Percentiles rank a stretch among this genome's conserved stretches.
Evolutionary conservation across 1,140 invertebrate species (phyloP).

Genomic region (Camponotus vicinus): DNA sequence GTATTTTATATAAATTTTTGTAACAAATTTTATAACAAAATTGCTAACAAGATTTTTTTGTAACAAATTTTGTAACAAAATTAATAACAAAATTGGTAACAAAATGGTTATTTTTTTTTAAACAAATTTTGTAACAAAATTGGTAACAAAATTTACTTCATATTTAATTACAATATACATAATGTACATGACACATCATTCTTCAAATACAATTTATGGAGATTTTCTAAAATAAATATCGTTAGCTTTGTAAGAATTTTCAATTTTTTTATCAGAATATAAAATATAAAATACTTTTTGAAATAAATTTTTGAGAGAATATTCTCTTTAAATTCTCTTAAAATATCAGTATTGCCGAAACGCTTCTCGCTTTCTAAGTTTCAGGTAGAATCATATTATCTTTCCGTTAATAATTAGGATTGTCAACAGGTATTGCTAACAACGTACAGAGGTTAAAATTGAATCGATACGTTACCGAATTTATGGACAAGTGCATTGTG

Average conservation of each 20-base stretch:
- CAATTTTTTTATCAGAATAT: not conserved
- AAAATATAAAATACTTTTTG: not conserved
- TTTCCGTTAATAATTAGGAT: not conserved
- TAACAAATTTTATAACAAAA: too few species aligned
- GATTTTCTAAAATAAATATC: not conserved
- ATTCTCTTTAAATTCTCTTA: not conserved
- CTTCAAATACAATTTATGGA: too few species aligned
- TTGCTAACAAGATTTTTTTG: too few species aligned
- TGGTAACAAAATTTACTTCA: not conserved
- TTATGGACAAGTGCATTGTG: not conserved
- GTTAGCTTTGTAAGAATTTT: not conserved
- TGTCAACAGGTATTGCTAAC: not conserved
- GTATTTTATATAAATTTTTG: not conserved
- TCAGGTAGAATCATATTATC: not conserved
- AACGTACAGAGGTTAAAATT: conserved; percentile 3
- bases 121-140: too few species aligned
- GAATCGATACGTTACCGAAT: conserved; percentile 19
- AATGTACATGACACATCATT: too few species aligned
- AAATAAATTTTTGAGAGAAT: conserved; percentile 3
- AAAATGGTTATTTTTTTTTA: too few species aligned
- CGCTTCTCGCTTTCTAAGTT: not conserved
- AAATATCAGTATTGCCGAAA: not conserved
- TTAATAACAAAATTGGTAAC: too few species aligned
- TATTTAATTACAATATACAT: not conserved
- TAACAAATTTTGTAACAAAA: too few species aligned